phyloP scores from a whole-genome alignment of 2,797 vertebrate genomes.

The Glossophaga mutica region DNA sequence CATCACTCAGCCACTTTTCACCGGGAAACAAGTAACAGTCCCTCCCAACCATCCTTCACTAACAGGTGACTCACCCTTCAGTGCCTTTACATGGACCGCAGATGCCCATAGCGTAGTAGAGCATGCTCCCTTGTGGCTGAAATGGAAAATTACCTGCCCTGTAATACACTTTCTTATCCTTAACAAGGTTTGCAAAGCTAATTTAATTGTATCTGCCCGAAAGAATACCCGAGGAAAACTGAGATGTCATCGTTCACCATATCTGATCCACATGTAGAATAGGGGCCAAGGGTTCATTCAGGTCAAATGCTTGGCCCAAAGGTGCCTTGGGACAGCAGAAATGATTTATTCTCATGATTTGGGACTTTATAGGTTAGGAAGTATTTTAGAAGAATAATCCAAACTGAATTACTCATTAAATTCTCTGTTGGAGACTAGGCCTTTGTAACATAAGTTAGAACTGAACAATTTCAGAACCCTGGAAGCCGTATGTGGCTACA shows the following conservation, averaged over 20 bases:
- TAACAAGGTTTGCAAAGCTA: not conserved
- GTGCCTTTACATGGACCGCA: not conserved
- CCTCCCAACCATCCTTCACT: not conserved
- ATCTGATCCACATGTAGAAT: not conserved
- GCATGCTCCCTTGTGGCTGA: conserved; percentile 45
- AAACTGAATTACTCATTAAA: not conserved
- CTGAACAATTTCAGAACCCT: not conserved
- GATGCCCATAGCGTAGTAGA: not conserved
- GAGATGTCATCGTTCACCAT: not conserved
- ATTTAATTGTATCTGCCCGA: not conserved
- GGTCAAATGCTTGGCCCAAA: not conserved
- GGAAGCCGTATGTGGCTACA: not conserved
- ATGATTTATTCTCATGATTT: not conserved
- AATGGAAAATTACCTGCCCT: not conserved
- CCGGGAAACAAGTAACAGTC: not conserved
- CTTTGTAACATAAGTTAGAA: not conserved
- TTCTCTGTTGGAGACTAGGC: not conserved
- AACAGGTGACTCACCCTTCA: not conserved
- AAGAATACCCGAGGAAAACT: not conserved
- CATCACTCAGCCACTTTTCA: not conserved
- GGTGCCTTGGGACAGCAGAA: not conserved
- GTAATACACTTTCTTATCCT: not conserved
- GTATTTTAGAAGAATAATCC: not conserved
- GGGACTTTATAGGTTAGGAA: not conserved
- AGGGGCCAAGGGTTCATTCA: not conserved